Conservation (phyloP, 2,797 vertebrate genomes). For the Micrastur ruficollis region DNA sequence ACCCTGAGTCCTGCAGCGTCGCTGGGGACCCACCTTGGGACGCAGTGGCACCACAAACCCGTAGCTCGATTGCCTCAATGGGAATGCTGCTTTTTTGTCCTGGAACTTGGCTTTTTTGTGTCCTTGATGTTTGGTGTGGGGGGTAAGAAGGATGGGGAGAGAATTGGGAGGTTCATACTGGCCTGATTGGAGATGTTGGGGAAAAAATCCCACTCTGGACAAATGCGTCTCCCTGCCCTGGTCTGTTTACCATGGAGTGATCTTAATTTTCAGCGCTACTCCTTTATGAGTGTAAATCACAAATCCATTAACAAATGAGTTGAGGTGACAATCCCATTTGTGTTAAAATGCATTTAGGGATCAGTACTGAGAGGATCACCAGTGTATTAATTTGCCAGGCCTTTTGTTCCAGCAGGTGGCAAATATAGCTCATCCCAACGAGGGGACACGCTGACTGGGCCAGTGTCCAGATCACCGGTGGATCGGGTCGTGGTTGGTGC, state of each 20-base stretch:
- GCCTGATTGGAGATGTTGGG: not conserved
- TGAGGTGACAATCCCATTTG: conserved; percentile 64
- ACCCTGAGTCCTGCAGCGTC: not conserved
- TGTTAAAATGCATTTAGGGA: conserved; percentile 52
- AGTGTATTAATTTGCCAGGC: conserved; percentile 41
- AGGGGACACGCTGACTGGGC: not conserved
- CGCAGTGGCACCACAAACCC: not conserved
- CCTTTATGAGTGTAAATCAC: conserved; percentile 35
- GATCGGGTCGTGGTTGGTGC: not conserved
- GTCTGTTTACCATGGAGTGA: conserved; percentile 14
- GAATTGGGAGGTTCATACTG: not conserved
- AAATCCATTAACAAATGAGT: conserved; percentile 66
- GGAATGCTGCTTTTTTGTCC: not conserved
- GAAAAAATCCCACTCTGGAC: not conserved
- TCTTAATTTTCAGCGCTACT: conserved; percentile 47
- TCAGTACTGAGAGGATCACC: conserved; percentile 48
- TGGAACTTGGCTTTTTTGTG: not conserved
- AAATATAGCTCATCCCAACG: not conserved
- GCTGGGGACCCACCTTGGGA: not conserved
- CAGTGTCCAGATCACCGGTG: not conserved
- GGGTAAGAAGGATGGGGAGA: not conserved
- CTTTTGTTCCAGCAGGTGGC: conserved; percentile 29
- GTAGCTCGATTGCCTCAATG: not conserved
- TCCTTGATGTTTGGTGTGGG: not conserved
- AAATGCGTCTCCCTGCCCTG: not conserved